phyloP scores from a whole-genome alignment of 1,140 invertebrate genomes.

The Araneus ventricosus region DNA sequence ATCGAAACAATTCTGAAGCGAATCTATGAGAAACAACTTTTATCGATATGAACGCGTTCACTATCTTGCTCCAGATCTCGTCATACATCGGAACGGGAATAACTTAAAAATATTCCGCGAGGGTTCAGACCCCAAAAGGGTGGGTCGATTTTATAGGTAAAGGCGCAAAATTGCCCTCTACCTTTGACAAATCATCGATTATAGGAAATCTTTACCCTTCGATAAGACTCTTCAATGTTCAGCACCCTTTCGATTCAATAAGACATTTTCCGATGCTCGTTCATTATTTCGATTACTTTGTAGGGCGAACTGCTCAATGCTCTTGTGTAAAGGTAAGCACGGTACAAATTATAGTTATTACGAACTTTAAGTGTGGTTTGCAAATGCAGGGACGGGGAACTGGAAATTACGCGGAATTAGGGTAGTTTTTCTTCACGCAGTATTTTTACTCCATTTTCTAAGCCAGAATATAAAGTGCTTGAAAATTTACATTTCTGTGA shows the following conservation, averaged over 20 bases:
- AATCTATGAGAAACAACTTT: neutral
- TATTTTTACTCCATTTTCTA: too few relatives aligned
- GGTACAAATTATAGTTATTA: neutral
- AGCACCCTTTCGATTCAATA: constrained; percentile 9
- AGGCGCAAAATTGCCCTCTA: neutral
- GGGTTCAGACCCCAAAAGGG: neutral
- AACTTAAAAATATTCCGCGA: constrained; percentile 14
- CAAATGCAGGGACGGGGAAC: too few relatives aligned
- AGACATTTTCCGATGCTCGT: neutral
- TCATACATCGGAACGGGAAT: neutral
- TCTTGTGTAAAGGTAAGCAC: neutral
- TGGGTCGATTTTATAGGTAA: constrained; percentile 1
- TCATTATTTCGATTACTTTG: constrained; percentile 14
- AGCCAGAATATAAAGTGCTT: too few relatives aligned
- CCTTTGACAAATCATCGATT: constrained; percentile 45
- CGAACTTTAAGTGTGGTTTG: neutral
- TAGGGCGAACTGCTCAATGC: neutral
- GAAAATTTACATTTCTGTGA: too few relatives aligned
- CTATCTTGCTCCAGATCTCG: neutral
- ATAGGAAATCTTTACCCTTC: constrained; percentile 27
- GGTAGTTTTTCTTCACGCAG: too few relatives aligned
- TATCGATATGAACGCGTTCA: neutral
- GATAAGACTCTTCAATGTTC: neutral
- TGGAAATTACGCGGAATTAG: too few relatives aligned
- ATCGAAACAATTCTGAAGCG: neutral